A percentile compares a stretch with the other conserved stretches of the same genome.
Conservation (phyloP, 2,888 invertebrate genomes). For the Desoria tigrina region DNA sequence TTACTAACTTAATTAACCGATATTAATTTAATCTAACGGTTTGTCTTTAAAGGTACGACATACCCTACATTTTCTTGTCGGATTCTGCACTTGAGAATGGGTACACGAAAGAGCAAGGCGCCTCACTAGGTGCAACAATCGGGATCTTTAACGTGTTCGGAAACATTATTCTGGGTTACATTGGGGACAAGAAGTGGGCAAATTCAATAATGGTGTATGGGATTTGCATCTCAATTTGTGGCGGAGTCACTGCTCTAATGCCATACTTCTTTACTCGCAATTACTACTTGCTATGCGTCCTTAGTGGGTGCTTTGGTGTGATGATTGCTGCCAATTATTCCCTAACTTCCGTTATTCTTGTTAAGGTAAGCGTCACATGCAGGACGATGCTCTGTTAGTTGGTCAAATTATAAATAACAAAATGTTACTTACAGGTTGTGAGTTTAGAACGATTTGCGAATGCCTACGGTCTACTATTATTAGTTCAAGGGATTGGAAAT, state of each 20-base stretch:
- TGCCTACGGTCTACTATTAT: slow-evolving; percentile 81
- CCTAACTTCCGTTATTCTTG: slow-evolving; percentile 84
- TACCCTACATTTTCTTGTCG: slow-evolving; percentile 90
- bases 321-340: slow-evolving; percentile 91
- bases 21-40: too few relatives aligned
- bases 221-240: slow-evolving; percentile 39
- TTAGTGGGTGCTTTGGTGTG: slow-evolving; percentile 80
- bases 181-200: slow-evolving; percentile 82
- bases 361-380: slow-evolving; percentile 66
- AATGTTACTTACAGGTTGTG: slow-evolving; percentile 59
- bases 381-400: too few relatives aligned
- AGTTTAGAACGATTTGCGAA: slow-evolving; percentile 87
- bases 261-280: slow-evolving; percentile 46
- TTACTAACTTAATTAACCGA: too few relatives aligned
- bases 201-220: slow-evolving; percentile 82
- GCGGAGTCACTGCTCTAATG: slow-evolving; percentile 50
- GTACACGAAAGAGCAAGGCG: slow-evolving; percentile 72
- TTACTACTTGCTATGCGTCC: slow-evolving; percentile 62
- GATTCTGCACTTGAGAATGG: slow-evolving; percentile 75
- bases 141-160: slow-evolving; percentile 88
- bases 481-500: slow-evolving; percentile 88
- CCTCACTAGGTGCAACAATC: slow-evolving; percentile 79
- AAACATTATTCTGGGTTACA: slow-evolving; percentile 82
- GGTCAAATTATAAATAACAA: not conserved
- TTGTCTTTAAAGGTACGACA: slow-evolving; percentile 67